Base-by-base conservation (phyloP, 2,113 vertebrate species). In the Physeter macrocephalus region DNA sequence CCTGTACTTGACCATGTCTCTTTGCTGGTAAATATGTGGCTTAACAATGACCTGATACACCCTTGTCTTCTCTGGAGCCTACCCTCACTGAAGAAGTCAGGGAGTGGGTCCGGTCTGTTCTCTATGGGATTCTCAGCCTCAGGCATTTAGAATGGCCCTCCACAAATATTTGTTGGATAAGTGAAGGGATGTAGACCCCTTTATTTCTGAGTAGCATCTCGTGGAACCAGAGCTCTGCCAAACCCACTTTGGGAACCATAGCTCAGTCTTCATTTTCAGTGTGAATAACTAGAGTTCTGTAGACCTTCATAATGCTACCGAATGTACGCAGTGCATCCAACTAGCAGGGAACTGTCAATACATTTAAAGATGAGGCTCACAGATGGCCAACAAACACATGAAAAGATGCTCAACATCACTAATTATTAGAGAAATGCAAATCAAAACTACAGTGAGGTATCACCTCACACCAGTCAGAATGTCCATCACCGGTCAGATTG, bases 341-440 rank as follows among this genome's bases (percentile, higher is more conserved):
- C 39, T 46, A 81, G 75, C 62, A 62, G 75, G 57, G 67, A 84
- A 54, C 49, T 74, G 41, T 84, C 88, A 23, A 5, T 80, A 31
- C 90, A 64, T 90, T 87, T 71, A 66, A 95, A 94, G 80, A 90
- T 46, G 54, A 95, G 59, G 43, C 93, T n/a, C 6, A 57, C 54
- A 3, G 54, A 21, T 57, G 54, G 54, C 54, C 54, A 57, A 57
- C 2, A 57, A 57, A 57, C 54, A 21, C 20, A 8, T 57, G 54
- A 8, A 57, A 57, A 57, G 20, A 21, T 7, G 20, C 6, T 57
- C 54, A 21, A 8, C 54, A 57, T 57, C 54, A 57, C 54, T 57
- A 57, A 57, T 57, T 8, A 21, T 57, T 57, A 57, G 54, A 57
- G 54, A 57, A 57, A 21, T 57, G 20, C 20, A 57, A 57, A 57